These are phyloP conservation scores for Lanius collurio DNA, from an alignment of 2,113 vertebrate species.

Conservation along the genomic window DNA sequence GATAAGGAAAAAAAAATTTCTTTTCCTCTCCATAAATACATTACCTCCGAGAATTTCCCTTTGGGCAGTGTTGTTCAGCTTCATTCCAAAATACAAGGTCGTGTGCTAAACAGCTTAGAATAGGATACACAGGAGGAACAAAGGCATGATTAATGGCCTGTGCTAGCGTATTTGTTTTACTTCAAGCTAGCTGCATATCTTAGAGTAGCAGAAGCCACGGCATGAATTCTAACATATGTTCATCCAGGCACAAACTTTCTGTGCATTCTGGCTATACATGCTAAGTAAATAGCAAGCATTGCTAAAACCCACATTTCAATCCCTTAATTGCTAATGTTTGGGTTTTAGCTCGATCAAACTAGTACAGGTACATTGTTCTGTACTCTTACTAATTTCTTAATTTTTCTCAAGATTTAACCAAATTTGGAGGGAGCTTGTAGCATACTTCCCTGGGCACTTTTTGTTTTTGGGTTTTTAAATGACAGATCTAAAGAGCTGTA, in stretches of 20 bases:
- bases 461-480: not conserved
- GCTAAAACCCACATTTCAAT: not conserved
- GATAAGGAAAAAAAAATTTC: not conserved
- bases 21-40: not conserved
- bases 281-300: not conserved
- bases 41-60: not conserved
- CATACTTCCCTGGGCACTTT: not conserved
- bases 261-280: not conserved
- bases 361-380: not conserved
- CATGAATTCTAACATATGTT: not conserved
- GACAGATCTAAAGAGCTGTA: not conserved
- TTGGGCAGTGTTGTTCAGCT: not conserved
- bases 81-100: not conserved
- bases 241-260: not conserved
- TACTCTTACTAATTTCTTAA: not conserved
- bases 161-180: not conserved
- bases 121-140: not conserved
- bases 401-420: not conserved
- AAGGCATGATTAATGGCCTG: slow-evolving; percentile 36
- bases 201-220: not conserved
- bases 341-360: not conserved
- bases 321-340: not conserved
- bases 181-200: not conserved
- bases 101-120: not conserved
- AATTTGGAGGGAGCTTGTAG: not conserved